Conservation (phyloP, 2,888 invertebrate species). For the Eilema sororculum region DNA sequence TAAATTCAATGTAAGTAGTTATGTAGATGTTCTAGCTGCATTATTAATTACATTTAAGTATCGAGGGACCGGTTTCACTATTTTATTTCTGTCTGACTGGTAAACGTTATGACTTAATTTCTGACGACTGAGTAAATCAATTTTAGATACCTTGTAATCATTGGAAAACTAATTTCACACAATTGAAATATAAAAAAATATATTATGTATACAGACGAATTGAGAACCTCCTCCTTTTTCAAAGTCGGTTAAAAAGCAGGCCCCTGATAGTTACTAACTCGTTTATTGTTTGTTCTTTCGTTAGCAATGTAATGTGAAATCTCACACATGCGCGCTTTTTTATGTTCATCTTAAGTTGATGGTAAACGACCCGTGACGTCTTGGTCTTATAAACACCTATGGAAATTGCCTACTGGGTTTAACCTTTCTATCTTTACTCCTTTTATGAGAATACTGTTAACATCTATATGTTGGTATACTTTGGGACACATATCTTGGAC, state of each 20-base stretch:
- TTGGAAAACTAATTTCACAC: neutral
- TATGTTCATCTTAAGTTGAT: neutral
- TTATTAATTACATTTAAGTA: neutral
- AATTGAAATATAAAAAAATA: no score
- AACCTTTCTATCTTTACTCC: no score
- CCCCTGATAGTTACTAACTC: neutral
- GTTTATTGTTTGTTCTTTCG: neutral
- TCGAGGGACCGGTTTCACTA: neutral
- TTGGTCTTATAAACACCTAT: neutral
- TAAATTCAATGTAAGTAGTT: no score
- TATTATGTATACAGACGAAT: no score
- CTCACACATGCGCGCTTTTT: neutral
- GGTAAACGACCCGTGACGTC: constrained; percentile 3
- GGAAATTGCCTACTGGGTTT: no score
- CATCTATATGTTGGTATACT: no score
- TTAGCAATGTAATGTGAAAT: constrained; percentile 8
- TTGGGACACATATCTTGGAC: no score
- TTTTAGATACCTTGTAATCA: no score
- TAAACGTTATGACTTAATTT: neutral
- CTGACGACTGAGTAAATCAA: neutral
- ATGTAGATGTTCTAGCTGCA: neutral
- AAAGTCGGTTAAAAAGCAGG: no score
- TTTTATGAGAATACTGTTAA: no score
- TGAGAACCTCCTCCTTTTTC: no score
- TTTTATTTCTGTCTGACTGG: neutral